These are phyloP conservation scores for Percina caprodes DNA, from an alignment of 2,113 vertebrate species.

Conservation along the genomic window DNA sequence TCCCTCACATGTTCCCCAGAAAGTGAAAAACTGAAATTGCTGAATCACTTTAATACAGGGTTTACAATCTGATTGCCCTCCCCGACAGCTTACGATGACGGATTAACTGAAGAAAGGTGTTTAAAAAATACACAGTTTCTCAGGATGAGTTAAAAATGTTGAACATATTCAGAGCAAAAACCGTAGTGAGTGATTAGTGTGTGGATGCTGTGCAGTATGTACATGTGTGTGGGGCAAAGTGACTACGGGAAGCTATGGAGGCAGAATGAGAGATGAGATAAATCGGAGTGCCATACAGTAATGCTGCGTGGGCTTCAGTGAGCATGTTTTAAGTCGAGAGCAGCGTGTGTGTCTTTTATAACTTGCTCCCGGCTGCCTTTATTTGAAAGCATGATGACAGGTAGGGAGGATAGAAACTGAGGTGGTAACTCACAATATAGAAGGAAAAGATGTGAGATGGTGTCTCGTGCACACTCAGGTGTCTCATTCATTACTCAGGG, in stretches of 20 bases:
- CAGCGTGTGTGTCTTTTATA: constrained; percentile 64
- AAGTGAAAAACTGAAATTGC: neutral
- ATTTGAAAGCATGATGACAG: constrained; percentile 69
- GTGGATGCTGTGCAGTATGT: constrained; percentile 6
- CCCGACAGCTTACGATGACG: constrained; percentile 16
- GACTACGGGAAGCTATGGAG: constrained; percentile 18
- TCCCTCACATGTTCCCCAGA: neutral
- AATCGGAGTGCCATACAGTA: constrained; percentile 65
- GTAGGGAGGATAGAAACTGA: constrained; percentile 52
- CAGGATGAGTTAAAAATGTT: constrained; percentile 20
- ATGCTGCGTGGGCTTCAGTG: constrained; percentile 68
- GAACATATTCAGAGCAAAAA: constrained; percentile 31
- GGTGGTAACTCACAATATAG: constrained; percentile 54
- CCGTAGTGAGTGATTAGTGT: constrained; percentile 12
- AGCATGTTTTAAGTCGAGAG: constrained; percentile 67
- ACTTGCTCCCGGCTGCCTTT: constrained; percentile 51
- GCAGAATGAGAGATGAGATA: constrained; percentile 57
- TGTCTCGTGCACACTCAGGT: constrained; percentile 27
- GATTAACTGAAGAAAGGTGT: constrained; percentile 22
- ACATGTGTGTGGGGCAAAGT: constrained; percentile 16
- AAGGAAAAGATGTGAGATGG: constrained; percentile 21
- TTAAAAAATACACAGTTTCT: neutral
- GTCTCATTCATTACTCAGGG: constrained; percentile 48
- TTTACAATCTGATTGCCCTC: neutral
- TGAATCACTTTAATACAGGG: neutral